phyloP scores from a whole-genome alignment of 2,797 vertebrate species.

The Ceryle rudis region DNA sequence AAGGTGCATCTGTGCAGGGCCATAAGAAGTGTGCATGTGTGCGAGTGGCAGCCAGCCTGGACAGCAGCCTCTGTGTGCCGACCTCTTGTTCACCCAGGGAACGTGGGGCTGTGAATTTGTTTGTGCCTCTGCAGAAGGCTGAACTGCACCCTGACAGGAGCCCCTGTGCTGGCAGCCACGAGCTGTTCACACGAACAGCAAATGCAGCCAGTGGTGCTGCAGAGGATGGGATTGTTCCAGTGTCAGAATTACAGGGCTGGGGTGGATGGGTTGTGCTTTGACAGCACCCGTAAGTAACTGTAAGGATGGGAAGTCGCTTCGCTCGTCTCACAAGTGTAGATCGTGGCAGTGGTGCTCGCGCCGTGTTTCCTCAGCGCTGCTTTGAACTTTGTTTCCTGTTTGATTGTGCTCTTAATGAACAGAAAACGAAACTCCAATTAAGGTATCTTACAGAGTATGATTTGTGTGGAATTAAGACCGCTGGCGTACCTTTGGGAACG shows the following conservation, averaged over 20 bases:
- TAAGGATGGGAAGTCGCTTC: rapidly evolving
- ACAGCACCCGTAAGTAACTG: not conserved
- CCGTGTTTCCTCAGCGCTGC: not conserved
- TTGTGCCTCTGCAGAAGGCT: not conserved
- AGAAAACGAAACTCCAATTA: not conserved
- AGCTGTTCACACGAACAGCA: rapidly evolving
- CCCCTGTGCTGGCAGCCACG: not conserved
- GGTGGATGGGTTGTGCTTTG: not conserved
- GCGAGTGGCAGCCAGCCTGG: too few relatives aligned
- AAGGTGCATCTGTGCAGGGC: rapidly evolving
- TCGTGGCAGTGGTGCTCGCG: rapidly evolving
- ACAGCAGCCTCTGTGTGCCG: rapidly evolving
- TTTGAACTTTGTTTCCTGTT: not conserved
- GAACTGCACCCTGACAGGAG: not conserved
- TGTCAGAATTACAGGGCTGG: not conserved
- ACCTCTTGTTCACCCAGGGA: rapidly evolving
- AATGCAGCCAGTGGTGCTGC: not conserved
- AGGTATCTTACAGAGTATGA: not conserved
- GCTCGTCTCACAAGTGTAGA: rapidly evolving
- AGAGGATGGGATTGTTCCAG: not conserved
- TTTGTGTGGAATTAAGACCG: not conserved
- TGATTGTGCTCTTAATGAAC: not conserved
- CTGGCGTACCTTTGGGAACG: not conserved
- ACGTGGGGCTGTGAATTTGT: not conserved
- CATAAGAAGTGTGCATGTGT: rapidly evolving